Evolutionary conservation across 2,797 vertebrate species (phyloP).

Genomic region (Poeciliopsis gracilis): DNA sequence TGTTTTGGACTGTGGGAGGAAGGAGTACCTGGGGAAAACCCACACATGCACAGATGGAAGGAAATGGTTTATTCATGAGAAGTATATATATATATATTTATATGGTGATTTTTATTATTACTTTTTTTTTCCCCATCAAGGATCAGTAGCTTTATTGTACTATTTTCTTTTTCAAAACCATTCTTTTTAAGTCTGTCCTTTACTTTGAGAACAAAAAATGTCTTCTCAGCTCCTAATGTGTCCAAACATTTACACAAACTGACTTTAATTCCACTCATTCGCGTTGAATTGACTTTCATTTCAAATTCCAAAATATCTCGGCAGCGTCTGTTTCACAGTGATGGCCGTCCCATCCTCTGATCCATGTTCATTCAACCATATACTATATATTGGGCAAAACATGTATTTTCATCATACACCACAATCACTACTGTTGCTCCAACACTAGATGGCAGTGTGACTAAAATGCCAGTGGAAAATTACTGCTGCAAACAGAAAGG

Average conservation of each 20-base stretch:
- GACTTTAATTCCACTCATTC: conserved; percentile 14
- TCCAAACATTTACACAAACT: conserved; percentile 17
- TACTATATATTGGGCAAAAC: conserved; percentile 22
- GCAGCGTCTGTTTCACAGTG: conserved; percentile 29
- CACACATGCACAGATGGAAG: background rate
- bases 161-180: background rate
- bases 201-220: background rate
- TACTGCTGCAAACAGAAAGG: background rate
- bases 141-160: background rate
- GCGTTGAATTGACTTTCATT: conserved; percentile 34
- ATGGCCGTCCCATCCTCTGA: conserved; percentile 26
- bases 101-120: background rate
- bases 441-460: conserved; percentile 66
- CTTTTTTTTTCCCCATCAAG: background rate
- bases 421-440: background rate
- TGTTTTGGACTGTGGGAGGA: background rate
- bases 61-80: background rate
- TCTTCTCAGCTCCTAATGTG: background rate
- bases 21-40: background rate
- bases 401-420: conserved; percentile 17
- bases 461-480: conserved; percentile 1
- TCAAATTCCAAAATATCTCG: conserved; percentile 45
- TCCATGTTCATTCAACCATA: conserved; percentile 59
- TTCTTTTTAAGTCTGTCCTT: background rate
- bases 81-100: no score